These are phyloP conservation scores for Sturnira hondurensis DNA, from an alignment of 2,113 vertebrate species.

Conservation along the genomic window DNA sequence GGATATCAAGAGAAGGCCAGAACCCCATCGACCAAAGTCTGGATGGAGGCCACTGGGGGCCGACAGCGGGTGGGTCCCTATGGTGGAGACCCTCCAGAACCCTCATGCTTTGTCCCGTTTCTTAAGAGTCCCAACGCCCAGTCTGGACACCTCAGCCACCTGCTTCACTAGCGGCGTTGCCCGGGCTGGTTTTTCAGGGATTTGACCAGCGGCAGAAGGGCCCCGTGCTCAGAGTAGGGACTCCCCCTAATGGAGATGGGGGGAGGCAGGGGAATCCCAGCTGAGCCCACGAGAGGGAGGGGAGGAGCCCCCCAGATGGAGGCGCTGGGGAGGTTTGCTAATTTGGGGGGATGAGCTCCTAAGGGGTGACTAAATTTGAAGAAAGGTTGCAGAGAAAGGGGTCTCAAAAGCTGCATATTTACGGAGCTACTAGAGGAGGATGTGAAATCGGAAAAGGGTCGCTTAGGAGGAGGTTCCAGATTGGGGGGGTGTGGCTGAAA, in stretches of 20 bases:
- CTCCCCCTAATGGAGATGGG: not conserved
- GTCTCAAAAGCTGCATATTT: not conserved
- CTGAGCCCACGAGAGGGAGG: not conserved
- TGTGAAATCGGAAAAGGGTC: not conserved
- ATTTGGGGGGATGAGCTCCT: not conserved
- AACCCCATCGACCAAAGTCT: not conserved
- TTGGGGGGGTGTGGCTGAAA: not conserved
- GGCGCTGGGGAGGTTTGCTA: not conserved
- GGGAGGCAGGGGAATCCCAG: constrained; percentile 26
- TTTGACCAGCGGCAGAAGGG: not conserved
- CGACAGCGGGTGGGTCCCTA: not conserved
- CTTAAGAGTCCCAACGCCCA: not conserved
- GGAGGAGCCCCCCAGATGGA: not conserved
- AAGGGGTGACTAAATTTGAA: not conserved
- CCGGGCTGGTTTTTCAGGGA: not conserved
- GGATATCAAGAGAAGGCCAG: not conserved
- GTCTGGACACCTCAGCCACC: not conserved
- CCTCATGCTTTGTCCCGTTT: not conserved
- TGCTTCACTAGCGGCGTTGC: not conserved
- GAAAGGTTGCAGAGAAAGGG: not conserved
- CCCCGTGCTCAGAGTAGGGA: not conserved
- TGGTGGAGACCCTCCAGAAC: not conserved
- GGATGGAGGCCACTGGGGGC: too few species aligned
- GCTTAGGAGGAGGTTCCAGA: not conserved
- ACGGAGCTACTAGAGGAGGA: not conserved